Base-by-base conservation (phyloP, 2,113 vertebrate species). In the Acrocephalus arundinaceus region DNA sequence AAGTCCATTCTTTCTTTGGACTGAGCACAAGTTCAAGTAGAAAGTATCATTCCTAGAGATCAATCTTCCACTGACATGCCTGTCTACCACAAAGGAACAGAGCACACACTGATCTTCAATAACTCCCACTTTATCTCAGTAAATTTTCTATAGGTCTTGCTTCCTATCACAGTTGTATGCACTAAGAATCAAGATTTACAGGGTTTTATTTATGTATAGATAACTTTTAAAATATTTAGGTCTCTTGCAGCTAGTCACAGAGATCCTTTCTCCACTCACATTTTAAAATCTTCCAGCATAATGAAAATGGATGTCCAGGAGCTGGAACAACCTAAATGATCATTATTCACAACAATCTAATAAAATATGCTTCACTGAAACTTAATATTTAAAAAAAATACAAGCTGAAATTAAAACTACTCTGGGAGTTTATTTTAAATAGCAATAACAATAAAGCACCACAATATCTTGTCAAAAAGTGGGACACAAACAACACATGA, bases 361-460 rank as follows among this genome's bases (percentile, higher is more conserved):
- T 20, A 80, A 84, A 81, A 83, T 46, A 77, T 52, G 49, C 7
- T 87, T 89, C 92, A 82, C 33, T 73, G 10, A 67, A 77, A 90
- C 51, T 54, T 77, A 90, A 52, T 66, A 92, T 58, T 76, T 58
- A 11, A 66, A 94, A 71, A 71, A 94, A 90, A 58, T 10, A 39
- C 23, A 67, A 71, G 21, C 37, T 48, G 30, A 79, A 95, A 92
- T 83, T 67, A 87, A 86, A 94, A 84, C 16, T 68, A 67, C 65
- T 28, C 48, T 41, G 5, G 10, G 14, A 74, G 33, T 55, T 85
- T 54, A 61, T 81, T 93, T 94, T 51, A 92, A 95, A 84, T 19
- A 67, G 39, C 72, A 89, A 33, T 72, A 95, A 89, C 66, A 88
- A 72, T 83, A 96, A 81, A 96, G 57, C 17, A 70, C 48, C 70